Evolutionary conservation across 2,113 vertebrate genomes (phyloP), one percentile per base, ranked within the genome.

Genomic region (Dissostichus mawsoni): DNA sequence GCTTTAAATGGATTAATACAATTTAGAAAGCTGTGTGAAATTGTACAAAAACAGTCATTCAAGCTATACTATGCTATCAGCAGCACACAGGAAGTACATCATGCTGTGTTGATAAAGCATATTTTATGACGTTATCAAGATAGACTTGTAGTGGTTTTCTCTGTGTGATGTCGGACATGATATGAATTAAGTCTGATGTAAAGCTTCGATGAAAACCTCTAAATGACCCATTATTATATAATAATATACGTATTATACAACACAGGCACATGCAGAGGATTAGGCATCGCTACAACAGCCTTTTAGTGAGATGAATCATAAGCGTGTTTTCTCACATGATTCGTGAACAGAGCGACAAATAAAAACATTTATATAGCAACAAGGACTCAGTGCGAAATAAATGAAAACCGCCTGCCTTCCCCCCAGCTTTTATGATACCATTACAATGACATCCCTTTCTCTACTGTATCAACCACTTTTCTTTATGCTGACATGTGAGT

Each of bases 371-470:
- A 62, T 16, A 77, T 36, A 66, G 18, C 2, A 51, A 57, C 45
- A 23, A 29, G 16, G 41, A 73, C 51, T 33, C 61, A 41, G 36
- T 3, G 36, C 5, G 3, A 57, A 20, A 76, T 23, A 58, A 56
- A n/a, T 63, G 69, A 33, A 69, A 44, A 18, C 29, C 1, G 20
- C 3, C 69, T 48, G 17, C 23, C n/a, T 57, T 45, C 33, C 23
- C 45, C 67, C 53, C 58, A 20, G 5, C 29, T 33, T 25, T 18
- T 64, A 14, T 45, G 10, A 63, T 23, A 70, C 14, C 57, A 17
- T 20, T 70, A 48, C 56, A 77, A 70, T 63, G 57, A 57, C 18
- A 69, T 82, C 55, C 62, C 50, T 47, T 11, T 62, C 44, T 64
- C 36, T 58, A 7, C 53, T 45, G 33, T 45, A 20, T 62, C 67